These are phyloP conservation scores for Dipus sagitta DNA, from an alignment of 2,797 vertebrate species.

Conservation along the genomic window DNA sequence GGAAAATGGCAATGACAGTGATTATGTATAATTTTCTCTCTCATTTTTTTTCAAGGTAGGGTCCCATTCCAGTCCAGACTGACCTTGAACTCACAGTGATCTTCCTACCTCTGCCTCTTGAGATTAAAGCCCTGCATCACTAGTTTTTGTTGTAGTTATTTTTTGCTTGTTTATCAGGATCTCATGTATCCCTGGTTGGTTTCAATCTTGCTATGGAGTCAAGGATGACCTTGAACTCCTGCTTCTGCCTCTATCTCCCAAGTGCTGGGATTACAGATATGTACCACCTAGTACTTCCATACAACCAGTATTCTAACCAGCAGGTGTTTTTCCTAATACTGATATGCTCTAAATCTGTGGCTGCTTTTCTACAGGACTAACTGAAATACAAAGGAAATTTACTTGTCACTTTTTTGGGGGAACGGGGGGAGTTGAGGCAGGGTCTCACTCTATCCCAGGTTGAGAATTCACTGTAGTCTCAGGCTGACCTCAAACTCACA, in stretches of 20 bases:
- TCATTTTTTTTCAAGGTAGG: too few species aligned
- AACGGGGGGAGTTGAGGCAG: neutral
- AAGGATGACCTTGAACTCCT: neutral
- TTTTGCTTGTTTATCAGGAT: too few species aligned
- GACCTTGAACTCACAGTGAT: too few species aligned
- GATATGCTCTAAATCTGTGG: neutral
- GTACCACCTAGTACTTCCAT: too few species aligned
- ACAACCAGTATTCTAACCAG: neutral
- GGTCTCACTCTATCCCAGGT: too few species aligned
- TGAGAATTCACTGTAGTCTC: too few species aligned
- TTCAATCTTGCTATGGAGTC: neutral
- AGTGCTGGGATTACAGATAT: neutral
- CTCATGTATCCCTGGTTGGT: neutral
- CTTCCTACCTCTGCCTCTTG: too few species aligned
- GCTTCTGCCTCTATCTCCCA: neutral
- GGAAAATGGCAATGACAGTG: neutral
- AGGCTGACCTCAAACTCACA: too few species aligned
- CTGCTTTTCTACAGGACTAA: neutral
- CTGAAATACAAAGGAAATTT: neutral
- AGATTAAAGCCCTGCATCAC: too few species aligned
- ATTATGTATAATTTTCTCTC: too few species aligned
- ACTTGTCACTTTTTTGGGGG: neutral
- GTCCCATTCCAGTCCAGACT: too few species aligned
- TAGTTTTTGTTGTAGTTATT: neutral
- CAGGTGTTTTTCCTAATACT: neutral